phyloP scores from a whole-genome alignment of 2,797 vertebrate genomes.

The Characodon lateralis region DNA sequence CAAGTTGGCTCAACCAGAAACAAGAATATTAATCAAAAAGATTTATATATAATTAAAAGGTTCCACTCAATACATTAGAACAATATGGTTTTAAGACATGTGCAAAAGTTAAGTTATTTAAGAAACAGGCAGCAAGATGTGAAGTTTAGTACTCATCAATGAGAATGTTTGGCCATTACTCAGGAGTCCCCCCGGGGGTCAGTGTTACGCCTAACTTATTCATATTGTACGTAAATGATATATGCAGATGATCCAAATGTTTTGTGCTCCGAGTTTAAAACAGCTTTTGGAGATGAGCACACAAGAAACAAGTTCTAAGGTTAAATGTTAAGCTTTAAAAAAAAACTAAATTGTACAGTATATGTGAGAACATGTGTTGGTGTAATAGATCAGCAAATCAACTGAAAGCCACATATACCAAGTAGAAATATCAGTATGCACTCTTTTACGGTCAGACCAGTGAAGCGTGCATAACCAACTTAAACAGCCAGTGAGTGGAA shows the following conservation, averaged over 20 bases:
- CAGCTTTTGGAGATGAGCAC: too few species aligned
- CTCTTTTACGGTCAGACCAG: neutral
- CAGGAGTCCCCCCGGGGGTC: neutral
- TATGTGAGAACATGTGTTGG: neutral
- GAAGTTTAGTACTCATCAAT: neutral
- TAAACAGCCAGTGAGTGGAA: neutral
- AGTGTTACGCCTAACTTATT: neutral
- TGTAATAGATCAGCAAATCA: neutral
- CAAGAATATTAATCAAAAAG: too few species aligned
- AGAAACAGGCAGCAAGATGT: neutral
- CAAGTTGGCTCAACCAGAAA: neutral
- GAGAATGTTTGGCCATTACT: neutral
- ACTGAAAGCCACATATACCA: neutral
- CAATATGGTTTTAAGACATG: too few species aligned
- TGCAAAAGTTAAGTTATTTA: neutral
- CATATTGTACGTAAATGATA: neutral
- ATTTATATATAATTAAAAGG: too few species aligned
- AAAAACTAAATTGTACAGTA: neutral
- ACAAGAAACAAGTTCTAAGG: neutral
- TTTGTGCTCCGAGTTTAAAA: too few species aligned
- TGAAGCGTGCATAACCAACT: neutral
- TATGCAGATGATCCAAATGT: neutral
- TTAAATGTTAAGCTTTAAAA: neutral
- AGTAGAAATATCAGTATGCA: too few species aligned
- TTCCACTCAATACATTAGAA: too few species aligned